Conservation (phyloP, 2,888 invertebrate species). For the Platycheirus albimanus region DNA sequence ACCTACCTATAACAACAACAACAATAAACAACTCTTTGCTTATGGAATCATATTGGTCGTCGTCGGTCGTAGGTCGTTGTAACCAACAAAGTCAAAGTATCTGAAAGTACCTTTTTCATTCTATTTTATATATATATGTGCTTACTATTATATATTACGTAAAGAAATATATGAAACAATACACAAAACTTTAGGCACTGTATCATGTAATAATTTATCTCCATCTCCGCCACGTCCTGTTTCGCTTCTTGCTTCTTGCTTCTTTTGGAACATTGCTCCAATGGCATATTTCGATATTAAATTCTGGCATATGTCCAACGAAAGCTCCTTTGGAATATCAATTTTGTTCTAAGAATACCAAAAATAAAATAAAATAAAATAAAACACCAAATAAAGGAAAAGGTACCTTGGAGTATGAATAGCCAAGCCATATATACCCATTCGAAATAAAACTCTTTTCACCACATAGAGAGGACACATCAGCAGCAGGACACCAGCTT, state of each 20-base stretch:
- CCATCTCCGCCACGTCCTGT: too few species aligned
- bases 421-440: too few species aligned
- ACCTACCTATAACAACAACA: conserved; percentile 29
- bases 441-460: not conserved
- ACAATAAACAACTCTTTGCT: not conserved
- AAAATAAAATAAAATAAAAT: not conserved
- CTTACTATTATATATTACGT: too few species aligned
- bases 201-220: conserved; percentile 42
- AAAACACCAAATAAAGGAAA: not conserved
- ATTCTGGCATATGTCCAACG: conserved; percentile 65
- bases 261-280: conserved; percentile 40
- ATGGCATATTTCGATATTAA: conserved; percentile 65
- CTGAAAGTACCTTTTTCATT: conserved; percentile 4
- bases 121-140: not conserved
- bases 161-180: conserved; percentile 42
- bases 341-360: conserved; percentile 48
- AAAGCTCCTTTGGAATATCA: conserved; percentile 61
- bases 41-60: not conserved
- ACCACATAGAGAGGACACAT: not conserved
- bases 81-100: conserved; percentile 11
- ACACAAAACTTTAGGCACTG: conserved; percentile 31
- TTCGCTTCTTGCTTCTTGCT: not conserved
- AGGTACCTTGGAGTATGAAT: not conserved
- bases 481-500: conserved; percentile 17
- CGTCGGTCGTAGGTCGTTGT: not conserved